These are phyloP conservation scores for Etheostoma nigrum DNA, from an alignment of 2,797 vertebrate species.

Conservation along the genomic window DNA sequence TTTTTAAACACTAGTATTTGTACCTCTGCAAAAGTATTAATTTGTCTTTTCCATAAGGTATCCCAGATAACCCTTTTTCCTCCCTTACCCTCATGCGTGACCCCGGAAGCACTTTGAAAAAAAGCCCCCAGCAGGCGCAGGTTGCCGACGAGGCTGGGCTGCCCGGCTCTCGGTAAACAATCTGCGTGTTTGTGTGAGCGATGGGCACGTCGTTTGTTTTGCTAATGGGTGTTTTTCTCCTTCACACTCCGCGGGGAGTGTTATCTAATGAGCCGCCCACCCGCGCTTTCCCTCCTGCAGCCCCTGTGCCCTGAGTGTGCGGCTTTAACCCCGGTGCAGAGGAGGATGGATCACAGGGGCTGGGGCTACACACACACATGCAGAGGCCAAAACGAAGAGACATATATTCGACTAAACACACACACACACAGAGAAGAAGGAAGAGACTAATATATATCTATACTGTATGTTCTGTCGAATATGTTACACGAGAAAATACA, in stretches of 20 bases:
- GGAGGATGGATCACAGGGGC: constrained; percentile 70
- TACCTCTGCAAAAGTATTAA: constrained; percentile 3
- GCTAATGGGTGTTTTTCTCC: constrained; percentile 85
- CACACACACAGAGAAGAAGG: constrained; percentile 9
- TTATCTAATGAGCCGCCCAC: constrained; percentile 83
- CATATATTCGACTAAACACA: constrained; percentile 35
- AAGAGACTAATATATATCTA: constrained; percentile 6
- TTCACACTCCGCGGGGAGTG: constrained; percentile 77
- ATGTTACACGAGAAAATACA: constrained; percentile 51
- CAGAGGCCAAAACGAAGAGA: not conserved
- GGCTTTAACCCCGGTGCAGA: constrained; percentile 74
- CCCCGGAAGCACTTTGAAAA: constrained; percentile 65
- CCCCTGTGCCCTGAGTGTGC: constrained; percentile 68
- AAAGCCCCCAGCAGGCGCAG: constrained; percentile 49
- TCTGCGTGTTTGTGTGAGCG: constrained; percentile 68
- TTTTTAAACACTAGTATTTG: not conserved
- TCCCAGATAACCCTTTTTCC: not conserved
- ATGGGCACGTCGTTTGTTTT: constrained; percentile 82
- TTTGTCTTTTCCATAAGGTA: constrained; percentile 1
- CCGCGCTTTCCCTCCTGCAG: constrained; percentile 69
- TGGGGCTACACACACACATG: constrained; percentile 21
- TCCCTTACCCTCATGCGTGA: constrained; percentile 34
- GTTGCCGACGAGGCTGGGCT: constrained; percentile 35
- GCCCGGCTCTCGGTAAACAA: constrained; percentile 73
- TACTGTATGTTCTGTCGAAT: constrained; percentile 44